Base-by-base conservation (phyloP, 2,888 invertebrate genomes). In the Ametastegia equiseti region DNA sequence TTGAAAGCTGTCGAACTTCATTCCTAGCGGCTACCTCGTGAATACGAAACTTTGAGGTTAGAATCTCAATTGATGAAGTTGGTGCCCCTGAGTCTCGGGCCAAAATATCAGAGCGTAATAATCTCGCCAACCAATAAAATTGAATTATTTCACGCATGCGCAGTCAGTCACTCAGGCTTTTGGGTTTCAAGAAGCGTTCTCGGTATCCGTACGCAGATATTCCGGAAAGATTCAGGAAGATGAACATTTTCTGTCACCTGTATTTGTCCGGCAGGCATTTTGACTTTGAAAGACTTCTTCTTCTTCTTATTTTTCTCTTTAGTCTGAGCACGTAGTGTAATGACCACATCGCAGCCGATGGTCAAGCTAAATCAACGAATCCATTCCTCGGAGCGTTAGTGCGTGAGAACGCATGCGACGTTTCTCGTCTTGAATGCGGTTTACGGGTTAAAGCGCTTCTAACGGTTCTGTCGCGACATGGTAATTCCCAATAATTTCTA, bases 351-450 rank as follows among this genome's bases (percentile, higher is more conserved):
- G 71, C 30, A 71, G 30, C 45, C 71, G 47, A 71, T 71, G 47
- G 71, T 30, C 27, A 27, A 23, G 71, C 45, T 47, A 47, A 71
- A 71, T 71, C 71, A 23, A 71, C 71, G 71, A 71, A 71, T 71
- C 23, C 47, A 71, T 71, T 71, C 45, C 71, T 71, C 9, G 27
- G 71, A 71, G 71, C 71, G 71, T 13, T 42, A 36, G 27, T 71
- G 71, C 71, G 71, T 71, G 71, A 71, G 71, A 71, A 71, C 71
- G 71, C 45, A 45, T 45, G 45, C 71, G 45, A 45, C 27, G 19
- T 71, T 27, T 71, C 42, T 71, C 27, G 30, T n/a, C 71, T 71
- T 45, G 71, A 71, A 71, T 71, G 45, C 71, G 71, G 71, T 45
- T 71, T 45, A 71, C 42, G 47, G 45, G 47, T 47, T 71, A 47